Percentiles rank a stretch among this genome's conserved stretches.
Evolutionary conservation across 2,113 vertebrate species (phyloP).

Genomic region (Ictidomys tridecemlineatus): DNA sequence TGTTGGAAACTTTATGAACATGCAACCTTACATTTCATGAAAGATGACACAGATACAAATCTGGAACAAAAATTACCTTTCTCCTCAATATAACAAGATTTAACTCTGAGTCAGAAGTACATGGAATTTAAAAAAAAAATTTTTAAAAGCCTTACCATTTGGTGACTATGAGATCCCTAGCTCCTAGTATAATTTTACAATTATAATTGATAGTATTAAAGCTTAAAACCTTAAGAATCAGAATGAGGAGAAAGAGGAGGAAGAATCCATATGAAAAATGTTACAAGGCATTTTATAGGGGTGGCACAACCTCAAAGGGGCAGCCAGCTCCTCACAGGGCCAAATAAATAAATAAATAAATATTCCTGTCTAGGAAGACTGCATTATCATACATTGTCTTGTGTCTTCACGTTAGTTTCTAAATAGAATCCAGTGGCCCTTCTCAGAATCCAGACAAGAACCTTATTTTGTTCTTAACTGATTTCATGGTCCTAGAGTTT

Average conservation of each 20-base stretch:
- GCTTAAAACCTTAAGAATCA: too few species aligned
- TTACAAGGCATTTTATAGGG: too few species aligned
- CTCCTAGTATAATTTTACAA: too few species aligned
- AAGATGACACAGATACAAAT: not conserved
- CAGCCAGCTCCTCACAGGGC: too few species aligned
- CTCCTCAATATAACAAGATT: not conserved
- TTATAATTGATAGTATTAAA: too few species aligned
- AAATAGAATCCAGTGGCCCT: not conserved
- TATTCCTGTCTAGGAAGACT: not conserved
- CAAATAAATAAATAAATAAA: not conserved
- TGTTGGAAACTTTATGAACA: not conserved
- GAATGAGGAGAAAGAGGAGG: too few species aligned
- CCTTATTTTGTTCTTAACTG: constrained; percentile 56
- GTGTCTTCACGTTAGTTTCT: not conserved
- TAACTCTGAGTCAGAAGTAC: not conserved
- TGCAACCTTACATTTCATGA: not conserved
- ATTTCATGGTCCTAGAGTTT: not conserved
- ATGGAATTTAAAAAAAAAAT: too few species aligned
- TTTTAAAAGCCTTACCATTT: too few species aligned
- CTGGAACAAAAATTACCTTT: constrained; percentile 32
- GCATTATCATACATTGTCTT: not conserved
- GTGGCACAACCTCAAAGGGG: too few species aligned
- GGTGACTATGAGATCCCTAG: too few species aligned
- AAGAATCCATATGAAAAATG: not conserved
- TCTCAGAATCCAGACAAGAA: not conserved